These are phyloP conservation scores for Lepidocyrtoides sp. DNA, from an alignment of 2,888 invertebrate genomes.

Conservation along the genomic window DNA sequence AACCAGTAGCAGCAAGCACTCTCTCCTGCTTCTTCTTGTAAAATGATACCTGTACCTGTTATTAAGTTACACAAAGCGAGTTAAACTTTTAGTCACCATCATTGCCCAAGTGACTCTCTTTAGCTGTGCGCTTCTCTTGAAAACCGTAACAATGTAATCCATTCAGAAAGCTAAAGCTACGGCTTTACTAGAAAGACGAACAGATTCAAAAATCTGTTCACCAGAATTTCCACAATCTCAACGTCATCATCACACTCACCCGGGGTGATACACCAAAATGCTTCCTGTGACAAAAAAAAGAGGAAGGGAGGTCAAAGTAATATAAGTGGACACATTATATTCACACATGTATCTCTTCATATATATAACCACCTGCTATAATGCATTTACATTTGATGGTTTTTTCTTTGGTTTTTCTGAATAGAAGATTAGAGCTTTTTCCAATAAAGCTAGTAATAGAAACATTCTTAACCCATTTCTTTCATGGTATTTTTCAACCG, in stretches of 20 bases:
- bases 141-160: constrained; percentile 19
- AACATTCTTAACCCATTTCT: neutral
- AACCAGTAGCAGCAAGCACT: neutral
- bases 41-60: neutral
- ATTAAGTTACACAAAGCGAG: neutral
- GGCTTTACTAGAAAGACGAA: neutral
- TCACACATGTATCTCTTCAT: neutral
- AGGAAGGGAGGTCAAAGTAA: neutral
- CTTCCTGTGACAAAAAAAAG: neutral
- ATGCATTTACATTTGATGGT: neutral
- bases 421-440: neutral
- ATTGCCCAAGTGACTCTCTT: neutral
- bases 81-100: neutral
- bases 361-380: too few relatives aligned
- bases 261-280: constrained; percentile 37
- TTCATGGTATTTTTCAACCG: neutral
- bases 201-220: neutral
- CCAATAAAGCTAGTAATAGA: constrained; percentile 3
- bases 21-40: neutral
- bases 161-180: neutral
- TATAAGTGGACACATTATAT: neutral
- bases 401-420: neutral
- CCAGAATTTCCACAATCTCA: neutral
- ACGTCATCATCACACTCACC: neutral
- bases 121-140: neutral